Percentiles rank a stretch among this genome's conserved stretches.
Conservation (phyloP, 2,113 vertebrate species). For the Eupsittula cactorum region DNA sequence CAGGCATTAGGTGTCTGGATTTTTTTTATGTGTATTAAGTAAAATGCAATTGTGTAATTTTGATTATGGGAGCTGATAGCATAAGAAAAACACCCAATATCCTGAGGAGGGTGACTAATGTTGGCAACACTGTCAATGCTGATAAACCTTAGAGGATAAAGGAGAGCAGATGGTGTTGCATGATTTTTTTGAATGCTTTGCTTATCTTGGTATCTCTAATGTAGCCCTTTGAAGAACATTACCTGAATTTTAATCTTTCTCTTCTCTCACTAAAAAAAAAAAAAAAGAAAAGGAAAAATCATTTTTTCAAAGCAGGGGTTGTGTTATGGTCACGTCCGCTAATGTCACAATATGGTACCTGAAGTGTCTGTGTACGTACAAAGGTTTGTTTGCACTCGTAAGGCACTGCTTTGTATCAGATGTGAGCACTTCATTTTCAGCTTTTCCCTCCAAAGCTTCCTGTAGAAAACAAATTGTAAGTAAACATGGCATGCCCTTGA, state of each 20-base stretch:
- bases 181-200: background rate
- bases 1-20: background rate
- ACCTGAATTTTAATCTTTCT: background rate
- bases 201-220: background rate
- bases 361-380: accelerated
- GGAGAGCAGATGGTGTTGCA: background rate
- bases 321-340: background rate
- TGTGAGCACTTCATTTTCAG: background rate
- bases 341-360: background rate
- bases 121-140: background rate
- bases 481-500: background rate
- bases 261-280: background rate
- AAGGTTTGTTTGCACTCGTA: background rate
- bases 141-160: background rate
- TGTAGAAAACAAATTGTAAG: background rate
- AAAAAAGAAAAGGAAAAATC: background rate
- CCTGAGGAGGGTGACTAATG: conserved; percentile 7
- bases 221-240: background rate
- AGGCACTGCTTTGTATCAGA: background rate
- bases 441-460: background rate
- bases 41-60: background rate
- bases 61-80: background rate
- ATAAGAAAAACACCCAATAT: background rate
- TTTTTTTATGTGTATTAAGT: background rate
- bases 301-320: background rate